A percentile compares a stretch with the other conserved stretches of the same genome.
phyloP scores from a whole-genome alignment of 2,113 vertebrate genomes.

The Cathartes aura region DNA sequence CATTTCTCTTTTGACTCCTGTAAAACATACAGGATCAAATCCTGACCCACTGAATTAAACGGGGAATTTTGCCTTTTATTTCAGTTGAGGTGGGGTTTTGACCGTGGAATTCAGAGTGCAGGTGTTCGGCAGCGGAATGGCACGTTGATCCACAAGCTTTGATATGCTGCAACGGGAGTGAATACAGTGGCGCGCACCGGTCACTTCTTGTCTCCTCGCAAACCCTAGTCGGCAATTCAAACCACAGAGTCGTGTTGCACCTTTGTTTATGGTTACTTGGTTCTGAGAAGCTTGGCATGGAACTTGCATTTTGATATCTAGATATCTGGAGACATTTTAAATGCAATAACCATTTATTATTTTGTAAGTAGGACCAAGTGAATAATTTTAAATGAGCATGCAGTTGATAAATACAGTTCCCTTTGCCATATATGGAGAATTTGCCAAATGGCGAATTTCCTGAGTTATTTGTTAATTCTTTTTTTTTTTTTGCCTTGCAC shows the following conservation, averaged over 20 bases:
- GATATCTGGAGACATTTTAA: neutral
- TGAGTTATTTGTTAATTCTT: neutral
- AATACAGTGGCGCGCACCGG: accelerated
- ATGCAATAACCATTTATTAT: neutral
- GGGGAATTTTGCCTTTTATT: neutral
- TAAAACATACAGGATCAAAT: neutral
- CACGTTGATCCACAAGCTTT: neutral
- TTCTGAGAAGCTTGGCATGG: neutral
- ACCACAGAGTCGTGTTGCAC: accelerated
- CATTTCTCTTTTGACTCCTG: neutral
- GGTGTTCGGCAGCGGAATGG: neutral
- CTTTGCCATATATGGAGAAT: neutral
- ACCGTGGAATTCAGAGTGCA: neutral
- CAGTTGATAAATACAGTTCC: neutral
- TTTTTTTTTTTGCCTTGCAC: no score
- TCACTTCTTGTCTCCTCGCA: neutral
- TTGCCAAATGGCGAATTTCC: neutral
- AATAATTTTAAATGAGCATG: neutral
- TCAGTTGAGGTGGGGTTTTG: neutral
- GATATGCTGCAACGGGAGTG: accelerated
- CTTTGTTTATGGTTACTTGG: neutral
- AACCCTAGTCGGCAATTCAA: neutral
- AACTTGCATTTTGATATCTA: neutral
- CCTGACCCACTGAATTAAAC: neutral
- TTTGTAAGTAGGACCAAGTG: neutral